These are phyloP conservation scores for rabbit (Oryctolagus cuniculus) DNA, from an alignment of 2,113 vertebrate genomes.

Conservation along the genomic window DNA sequence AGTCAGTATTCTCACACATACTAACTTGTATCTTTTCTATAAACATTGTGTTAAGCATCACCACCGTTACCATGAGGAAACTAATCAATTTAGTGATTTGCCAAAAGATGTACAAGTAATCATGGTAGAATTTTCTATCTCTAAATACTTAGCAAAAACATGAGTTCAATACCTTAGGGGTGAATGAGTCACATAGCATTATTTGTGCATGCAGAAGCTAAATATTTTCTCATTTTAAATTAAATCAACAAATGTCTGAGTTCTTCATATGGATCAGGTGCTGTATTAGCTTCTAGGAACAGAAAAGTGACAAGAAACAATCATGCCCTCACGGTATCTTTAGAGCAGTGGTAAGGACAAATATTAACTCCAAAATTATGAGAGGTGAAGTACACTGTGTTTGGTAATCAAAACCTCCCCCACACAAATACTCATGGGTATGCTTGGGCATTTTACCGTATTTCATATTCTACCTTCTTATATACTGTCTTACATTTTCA, in stretches of 20 bases:
- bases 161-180: neutral
- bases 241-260: neutral
- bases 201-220: neutral
- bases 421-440: neutral
- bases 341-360: neutral
- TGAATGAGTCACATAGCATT: neutral
- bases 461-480: neutral
- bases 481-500: neutral
- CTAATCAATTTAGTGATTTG: slow-evolving; percentile 9
- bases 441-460: neutral
- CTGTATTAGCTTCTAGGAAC: neutral
- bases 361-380: neutral
- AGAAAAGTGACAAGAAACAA: neutral
- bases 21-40: neutral
- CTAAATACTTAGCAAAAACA: neutral
- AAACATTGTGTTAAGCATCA: neutral
- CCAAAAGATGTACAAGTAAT: neutral
- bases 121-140: neutral
- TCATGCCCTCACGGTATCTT: neutral
- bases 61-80: neutral
- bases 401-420: neutral
- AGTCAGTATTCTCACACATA: neutral
- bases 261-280: neutral
- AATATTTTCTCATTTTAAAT: neutral
- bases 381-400: neutral